Percentiles rank a stretch among this genome's conserved stretches.
phyloP scores from a whole-genome alignment of 2,888 invertebrate species.

The Ochropleura leucogaster region DNA sequence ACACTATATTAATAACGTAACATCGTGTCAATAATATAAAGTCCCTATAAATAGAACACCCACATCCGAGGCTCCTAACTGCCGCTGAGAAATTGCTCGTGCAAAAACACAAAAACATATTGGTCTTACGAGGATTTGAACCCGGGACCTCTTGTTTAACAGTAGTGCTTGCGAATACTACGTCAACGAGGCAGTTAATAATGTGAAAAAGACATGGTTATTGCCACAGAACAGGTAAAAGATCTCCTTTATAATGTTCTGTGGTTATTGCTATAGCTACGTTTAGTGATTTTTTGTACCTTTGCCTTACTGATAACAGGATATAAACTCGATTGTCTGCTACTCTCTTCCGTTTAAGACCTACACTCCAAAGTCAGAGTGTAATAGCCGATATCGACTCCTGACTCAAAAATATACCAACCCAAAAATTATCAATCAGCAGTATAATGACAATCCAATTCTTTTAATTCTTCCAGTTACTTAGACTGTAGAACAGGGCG shows the following conservation, averaged over 20 bases:
- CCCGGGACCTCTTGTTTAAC: background rate
- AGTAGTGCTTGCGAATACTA: background rate
- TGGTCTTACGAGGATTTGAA: background rate
- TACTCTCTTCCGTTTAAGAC: background rate
- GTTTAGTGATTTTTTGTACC: background rate
- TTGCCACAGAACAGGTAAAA: too few species aligned
- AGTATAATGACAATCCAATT: background rate
- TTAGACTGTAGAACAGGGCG: conserved; percentile 96
- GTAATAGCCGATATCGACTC: background rate
- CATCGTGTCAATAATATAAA: background rate
- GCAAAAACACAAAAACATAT: background rate
- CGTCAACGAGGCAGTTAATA: background rate
- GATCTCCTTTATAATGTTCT: too few species aligned
- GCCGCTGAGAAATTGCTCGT: background rate
- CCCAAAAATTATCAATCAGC: background rate
- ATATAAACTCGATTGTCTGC: background rate
- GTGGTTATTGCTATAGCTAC: background rate
- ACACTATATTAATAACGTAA: background rate
- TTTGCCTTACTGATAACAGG: background rate
- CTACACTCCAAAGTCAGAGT: background rate
- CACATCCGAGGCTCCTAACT: background rate
- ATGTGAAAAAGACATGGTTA: background rate
- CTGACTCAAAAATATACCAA: background rate
- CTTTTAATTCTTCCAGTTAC: conserved; percentile 81
- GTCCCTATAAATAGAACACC: too few species aligned